Percentiles rank a stretch among this genome's conserved stretches.
phyloP scores from a whole-genome alignment of 2,797 vertebrate genomes.

The Helicolenus hilgendorfi region DNA sequence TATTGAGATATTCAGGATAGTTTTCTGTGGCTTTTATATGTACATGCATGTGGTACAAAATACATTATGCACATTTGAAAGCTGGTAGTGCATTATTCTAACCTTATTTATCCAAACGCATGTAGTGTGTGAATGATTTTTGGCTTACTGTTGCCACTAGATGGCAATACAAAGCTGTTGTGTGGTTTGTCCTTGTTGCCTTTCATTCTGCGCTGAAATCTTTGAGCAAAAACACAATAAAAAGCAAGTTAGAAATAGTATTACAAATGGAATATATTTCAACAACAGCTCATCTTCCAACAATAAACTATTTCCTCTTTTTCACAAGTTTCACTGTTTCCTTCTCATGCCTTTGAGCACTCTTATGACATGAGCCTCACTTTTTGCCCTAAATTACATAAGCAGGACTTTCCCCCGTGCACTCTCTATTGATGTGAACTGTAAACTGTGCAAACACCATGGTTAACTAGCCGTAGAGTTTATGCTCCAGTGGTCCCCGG shows the following conservation, averaged over 20 bases:
- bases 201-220: not conserved
- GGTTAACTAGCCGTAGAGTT: slow-evolving; percentile 62
- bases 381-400: slow-evolving; percentile 65
- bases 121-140: not conserved
- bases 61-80: not conserved
- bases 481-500: slow-evolving; percentile 50
- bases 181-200: not conserved
- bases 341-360: slow-evolving; percentile 34
- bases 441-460: slow-evolving; percentile 53
- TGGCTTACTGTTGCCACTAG: slow-evolving; percentile 54
- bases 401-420: slow-evolving; percentile 68
- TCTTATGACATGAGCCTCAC: slow-evolving; percentile 38
- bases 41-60: not conserved
- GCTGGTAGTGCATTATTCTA: not conserved
- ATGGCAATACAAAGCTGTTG: slow-evolving; percentile 50
- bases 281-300: not conserved
- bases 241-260: not conserved
- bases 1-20: not conserved
- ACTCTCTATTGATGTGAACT: slow-evolving; percentile 65
- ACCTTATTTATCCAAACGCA: not conserved
- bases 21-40: not conserved
- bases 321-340: slow-evolving; percentile 54
- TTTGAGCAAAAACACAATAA: not conserved
- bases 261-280: not conserved
- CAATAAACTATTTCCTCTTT: slow-evolving; percentile 63